These are phyloP conservation scores for Pammene aurita DNA, from an alignment of 2,888 invertebrate genomes.

Conservation along the genomic window DNA sequence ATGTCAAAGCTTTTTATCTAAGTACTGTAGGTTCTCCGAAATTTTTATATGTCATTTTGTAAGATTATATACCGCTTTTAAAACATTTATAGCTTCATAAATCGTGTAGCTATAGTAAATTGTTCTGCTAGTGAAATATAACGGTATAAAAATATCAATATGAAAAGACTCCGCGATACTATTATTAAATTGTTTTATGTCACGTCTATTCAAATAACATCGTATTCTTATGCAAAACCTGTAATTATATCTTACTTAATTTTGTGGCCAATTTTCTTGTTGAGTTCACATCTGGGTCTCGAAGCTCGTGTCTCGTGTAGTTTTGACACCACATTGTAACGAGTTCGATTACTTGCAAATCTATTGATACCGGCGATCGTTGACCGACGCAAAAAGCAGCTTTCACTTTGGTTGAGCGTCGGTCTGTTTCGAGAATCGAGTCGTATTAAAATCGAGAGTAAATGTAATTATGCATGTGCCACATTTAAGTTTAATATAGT, in stretches of 20 bases:
- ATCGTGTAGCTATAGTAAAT: no score
- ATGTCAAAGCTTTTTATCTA: no score
- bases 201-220: conserved; percentile 18
- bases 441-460: conserved; percentile 5
- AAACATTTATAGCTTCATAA: no score
- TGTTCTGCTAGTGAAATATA: no score
- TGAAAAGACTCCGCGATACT: not conserved
- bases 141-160: no score
- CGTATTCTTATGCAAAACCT: conserved; percentile 20
- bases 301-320: conserved; percentile 49
- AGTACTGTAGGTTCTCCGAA: no score
- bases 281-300: conserved; percentile 56
- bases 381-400: conserved; percentile 59
- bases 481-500: no score
- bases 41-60: no score
- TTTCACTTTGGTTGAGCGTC: conserved; percentile 68
- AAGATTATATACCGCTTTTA: no score
- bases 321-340: conserved; percentile 30
- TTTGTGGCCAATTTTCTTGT: conserved; percentile 47
- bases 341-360: conserved; percentile 20
- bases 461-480: not conserved
- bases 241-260: conserved; percentile 27
- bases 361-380: conserved; percentile 56
- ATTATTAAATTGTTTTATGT: conserved; percentile 5
- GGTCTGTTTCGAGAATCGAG: no score